Evolutionary conservation across 2,888 invertebrate genomes (phyloP), one percentile per base, ranked within the genome.

Genomic region (Carabus problematicus): DNA sequence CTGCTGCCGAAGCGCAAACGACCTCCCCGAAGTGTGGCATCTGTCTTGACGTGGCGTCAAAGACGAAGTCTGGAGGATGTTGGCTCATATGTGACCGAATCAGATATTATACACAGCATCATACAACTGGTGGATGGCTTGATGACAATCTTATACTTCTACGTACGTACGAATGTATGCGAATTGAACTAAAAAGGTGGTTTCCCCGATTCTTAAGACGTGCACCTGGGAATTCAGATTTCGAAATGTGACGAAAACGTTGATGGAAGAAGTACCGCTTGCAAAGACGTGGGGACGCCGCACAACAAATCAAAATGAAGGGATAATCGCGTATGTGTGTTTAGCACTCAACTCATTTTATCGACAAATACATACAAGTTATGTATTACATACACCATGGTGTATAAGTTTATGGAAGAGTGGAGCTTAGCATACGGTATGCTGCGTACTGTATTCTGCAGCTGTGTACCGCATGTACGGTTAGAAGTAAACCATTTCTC

Each of bases 11-110:
- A 67, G 67, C 67, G 67, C 60, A 67, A 67, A 67, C 67, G 67
- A 67, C 60, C 43, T 67, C 67, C 67, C 67, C 42, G 67, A 67
- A 67, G 67, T 67, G 67, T 60, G 58, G 43, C 60, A 67, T 67
- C 58, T 60, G 60, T 67, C 67, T 67, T 67, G 39, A 49, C 49
- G 45, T 42, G 41, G 56, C 56, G 19, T 55, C 12, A 40, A 12
- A 56, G 29, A 56, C 6, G 45, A 11, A 45, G 11, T 29, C 29
- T 29, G 29, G 29, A 29, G 29, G 29, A 3, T 29, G 29, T 29
- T 29, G 29, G 29, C 45, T 12, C 45, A 45, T 6, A 45, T 45
- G 45, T 45, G 45, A 45, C 45, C 45, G 45, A 45, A 45, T 2
- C 29, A 29, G 14, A 45, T 45, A 45, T 45, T 11, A 45, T 12